Conservation (phyloP, 1,140 invertebrate species). For the Rhizoglyphus robini region DNA sequence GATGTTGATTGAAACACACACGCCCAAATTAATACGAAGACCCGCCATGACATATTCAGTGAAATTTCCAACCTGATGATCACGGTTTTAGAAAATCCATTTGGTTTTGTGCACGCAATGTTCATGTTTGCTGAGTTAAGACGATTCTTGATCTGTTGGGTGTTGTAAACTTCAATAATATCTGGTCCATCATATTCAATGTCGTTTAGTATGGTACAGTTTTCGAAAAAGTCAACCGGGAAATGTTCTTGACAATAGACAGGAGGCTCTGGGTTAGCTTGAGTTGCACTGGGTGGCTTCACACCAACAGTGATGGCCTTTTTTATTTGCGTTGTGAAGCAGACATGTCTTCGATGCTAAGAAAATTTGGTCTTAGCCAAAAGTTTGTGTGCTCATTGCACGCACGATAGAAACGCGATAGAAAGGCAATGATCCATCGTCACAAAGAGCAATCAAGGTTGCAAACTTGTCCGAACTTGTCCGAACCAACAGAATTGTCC, state of each 20-base stretch:
- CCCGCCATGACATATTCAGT: constrained; percentile 56
- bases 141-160: constrained; percentile 80
- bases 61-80: constrained; percentile 48
- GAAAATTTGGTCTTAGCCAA: constrained; percentile 34
- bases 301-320: neutral
- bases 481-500: no score
- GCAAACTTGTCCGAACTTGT: constrained; percentile 48
- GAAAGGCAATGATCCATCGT: constrained; percentile 88
- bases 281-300: no score
- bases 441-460: constrained; percentile 80
- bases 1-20: constrained; percentile 65
- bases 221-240: constrained; percentile 92
- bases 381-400: constrained; percentile 40
- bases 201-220: constrained; percentile 75
- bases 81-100: constrained; percentile 76
- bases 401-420: constrained; percentile 59
- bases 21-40: constrained; percentile 66
- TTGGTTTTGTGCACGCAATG: constrained; percentile 70
- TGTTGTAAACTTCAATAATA: constrained; percentile 84
- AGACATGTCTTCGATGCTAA: constrained; percentile 13
- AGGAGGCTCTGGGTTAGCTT: neutral
- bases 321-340: neutral
- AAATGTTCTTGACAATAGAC: constrained; percentile 56
- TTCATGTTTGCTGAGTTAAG: constrained; percentile 79
- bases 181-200: constrained; percentile 93